Conservation (phyloP, 2,797 vertebrate species). For the Capromys pilorides region DNA sequence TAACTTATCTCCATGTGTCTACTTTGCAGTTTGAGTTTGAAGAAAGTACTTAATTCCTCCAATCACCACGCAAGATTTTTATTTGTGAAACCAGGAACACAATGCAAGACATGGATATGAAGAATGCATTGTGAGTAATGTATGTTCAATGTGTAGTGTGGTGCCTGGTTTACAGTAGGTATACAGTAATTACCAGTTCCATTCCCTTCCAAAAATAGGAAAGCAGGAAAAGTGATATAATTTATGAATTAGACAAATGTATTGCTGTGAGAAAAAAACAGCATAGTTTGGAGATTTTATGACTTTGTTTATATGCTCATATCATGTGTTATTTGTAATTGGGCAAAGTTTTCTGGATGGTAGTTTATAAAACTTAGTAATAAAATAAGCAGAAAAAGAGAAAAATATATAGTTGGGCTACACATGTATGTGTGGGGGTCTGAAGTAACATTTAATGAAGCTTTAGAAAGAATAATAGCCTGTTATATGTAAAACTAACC, state of each 20-base stretch:
- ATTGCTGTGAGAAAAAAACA: not conserved
- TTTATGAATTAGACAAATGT: slow-evolving; percentile 12
- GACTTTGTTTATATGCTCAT: not conserved
- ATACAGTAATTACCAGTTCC: not conserved
- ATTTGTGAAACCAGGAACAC: not conserved
- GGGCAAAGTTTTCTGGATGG: not conserved
- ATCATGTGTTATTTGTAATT: slow-evolving; percentile 6
- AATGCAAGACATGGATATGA: not conserved
- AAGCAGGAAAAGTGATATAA: not conserved
- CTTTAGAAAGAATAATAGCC: not conserved
- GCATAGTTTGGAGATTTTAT: not conserved
- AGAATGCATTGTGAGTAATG: slow-evolving; percentile 16
- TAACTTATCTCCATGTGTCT: not conserved
- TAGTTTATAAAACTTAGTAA: slow-evolving; percentile 36
- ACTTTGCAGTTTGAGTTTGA: not conserved
- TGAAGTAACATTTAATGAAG: not conserved
- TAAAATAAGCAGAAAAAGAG: not conserved
- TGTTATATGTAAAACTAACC: not conserved
- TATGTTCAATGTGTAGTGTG: not conserved
- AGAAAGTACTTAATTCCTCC: not conserved
- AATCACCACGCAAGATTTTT: not conserved
- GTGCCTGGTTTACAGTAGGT: not conserved
- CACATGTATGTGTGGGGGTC: not conserved
- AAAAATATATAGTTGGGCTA: not conserved
- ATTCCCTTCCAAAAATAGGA: not conserved